These are phyloP conservation scores for Elephantulus edwardii DNA, from an alignment of 2,113 vertebrate genomes.

Conservation along the genomic window DNA sequence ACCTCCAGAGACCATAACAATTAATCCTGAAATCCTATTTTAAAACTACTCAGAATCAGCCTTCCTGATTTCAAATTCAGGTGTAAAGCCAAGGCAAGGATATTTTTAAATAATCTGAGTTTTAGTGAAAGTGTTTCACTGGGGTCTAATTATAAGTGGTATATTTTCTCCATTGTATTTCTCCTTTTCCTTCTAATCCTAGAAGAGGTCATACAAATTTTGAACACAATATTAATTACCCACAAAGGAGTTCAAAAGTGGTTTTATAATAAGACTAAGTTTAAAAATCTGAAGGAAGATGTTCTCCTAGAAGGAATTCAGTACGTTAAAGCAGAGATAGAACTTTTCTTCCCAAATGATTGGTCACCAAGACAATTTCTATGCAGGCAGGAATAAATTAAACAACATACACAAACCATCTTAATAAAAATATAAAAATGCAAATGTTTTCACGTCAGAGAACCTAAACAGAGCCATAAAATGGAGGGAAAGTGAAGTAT, in stretches of 20 bases:
- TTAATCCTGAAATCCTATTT: slow-evolving; percentile 55
- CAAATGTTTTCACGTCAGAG: neutral
- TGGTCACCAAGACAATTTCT: neutral
- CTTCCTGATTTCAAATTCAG: slow-evolving; percentile 53
- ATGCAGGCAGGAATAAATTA: neutral
- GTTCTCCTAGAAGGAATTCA: neutral
- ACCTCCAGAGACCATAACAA: slow-evolving; percentile 28
- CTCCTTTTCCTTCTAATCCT: slow-evolving; percentile 35
- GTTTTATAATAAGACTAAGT: slow-evolving; percentile 16
- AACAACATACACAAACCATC: neutral
- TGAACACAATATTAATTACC: slow-evolving; percentile 52
- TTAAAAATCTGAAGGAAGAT: slow-evolving; percentile 13
- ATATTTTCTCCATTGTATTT: slow-evolving; percentile 37
- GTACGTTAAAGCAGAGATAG: neutral
- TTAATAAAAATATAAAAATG: neutral
- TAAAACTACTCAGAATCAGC: slow-evolving; percentile 29
- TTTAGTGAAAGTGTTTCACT: slow-evolving; percentile 54
- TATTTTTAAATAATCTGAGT: slow-evolving; percentile 32
- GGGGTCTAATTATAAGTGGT: slow-evolving; percentile 56
- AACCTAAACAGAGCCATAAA: neutral
- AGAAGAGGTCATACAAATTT: slow-evolving; percentile 22
- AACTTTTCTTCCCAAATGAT: neutral
- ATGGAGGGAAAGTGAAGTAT: neutral
- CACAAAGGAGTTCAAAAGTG: slow-evolving; percentile 4
- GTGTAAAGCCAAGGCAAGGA: slow-evolving; percentile 7